These are phyloP conservation scores for Myotis pilosus DNA, from an alignment of 2,797 vertebrate genomes.

Conservation along the genomic window DNA sequence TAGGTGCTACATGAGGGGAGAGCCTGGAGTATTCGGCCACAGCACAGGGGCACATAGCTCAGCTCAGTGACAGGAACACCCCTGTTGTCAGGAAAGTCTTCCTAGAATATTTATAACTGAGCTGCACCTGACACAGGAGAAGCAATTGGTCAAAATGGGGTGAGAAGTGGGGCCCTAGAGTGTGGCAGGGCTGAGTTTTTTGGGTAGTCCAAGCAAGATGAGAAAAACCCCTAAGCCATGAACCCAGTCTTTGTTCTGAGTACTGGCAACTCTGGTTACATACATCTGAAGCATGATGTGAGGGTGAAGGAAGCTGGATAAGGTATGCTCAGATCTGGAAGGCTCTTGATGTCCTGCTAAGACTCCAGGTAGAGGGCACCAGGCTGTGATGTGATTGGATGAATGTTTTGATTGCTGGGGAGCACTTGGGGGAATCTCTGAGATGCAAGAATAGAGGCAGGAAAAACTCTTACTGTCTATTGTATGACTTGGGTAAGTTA, in stretches of 20 bases:
- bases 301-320: background rate
- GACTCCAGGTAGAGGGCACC: background rate
- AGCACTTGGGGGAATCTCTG: background rate
- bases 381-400: background rate
- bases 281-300: background rate
- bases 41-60: background rate
- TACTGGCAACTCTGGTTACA: background rate
- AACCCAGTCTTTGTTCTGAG: background rate
- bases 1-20: background rate
- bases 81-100: background rate
- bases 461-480: background rate
- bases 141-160: background rate
- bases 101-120: background rate
- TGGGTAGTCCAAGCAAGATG: background rate
- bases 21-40: background rate
- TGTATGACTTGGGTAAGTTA: background rate
- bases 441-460: background rate
- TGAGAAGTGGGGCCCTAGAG: background rate
- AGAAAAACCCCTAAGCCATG: background rate
- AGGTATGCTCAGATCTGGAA: background rate
- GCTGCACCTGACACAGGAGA: background rate
- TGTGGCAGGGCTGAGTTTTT: background rate
- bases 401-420: background rate
- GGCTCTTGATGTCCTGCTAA: background rate
- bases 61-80: accelerated